Conservation (phyloP, 2,797 vertebrate genomes). For the Dermochelys coriacea region DNA sequence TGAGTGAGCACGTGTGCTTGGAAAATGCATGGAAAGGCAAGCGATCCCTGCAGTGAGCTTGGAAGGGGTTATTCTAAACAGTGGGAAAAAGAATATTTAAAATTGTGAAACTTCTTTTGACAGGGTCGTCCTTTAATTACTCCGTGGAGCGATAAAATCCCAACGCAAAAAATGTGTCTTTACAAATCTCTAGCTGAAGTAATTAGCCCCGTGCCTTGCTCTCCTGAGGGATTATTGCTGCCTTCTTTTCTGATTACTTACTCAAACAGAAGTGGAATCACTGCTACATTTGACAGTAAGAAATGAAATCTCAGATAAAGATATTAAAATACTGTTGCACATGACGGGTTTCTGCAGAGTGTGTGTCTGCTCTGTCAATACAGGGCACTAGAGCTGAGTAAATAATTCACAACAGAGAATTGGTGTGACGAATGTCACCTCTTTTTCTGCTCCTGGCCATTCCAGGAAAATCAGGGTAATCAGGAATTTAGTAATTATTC, state of each 20-base stretch:
- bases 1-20: neutral
- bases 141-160: constrained; percentile 72
- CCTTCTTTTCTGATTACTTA: constrained; percentile 74
- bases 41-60: neutral
- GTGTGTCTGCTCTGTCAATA: constrained; percentile 60
- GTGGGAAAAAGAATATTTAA: constrained; percentile 32
- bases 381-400: constrained; percentile 46
- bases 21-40: neutral
- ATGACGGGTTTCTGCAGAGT: constrained; percentile 27
- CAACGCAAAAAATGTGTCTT: constrained; percentile 70
- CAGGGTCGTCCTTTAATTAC: constrained; percentile 73
- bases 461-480: constrained; percentile 36
- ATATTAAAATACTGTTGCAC: constrained; percentile 75
- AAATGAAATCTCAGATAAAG: constrained; percentile 75
- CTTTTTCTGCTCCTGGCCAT: constrained; percentile 15
- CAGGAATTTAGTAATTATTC: neutral
- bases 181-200: constrained; percentile 74
- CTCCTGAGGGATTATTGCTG: constrained; percentile 75
- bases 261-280: constrained; percentile 75
- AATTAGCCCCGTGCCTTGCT: constrained; percentile 73
- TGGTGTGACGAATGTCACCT: constrained; percentile 54
- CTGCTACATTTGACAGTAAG: constrained; percentile 74
- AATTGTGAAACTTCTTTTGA: constrained; percentile 62
- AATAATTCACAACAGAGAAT: constrained; percentile 60
- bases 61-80: constrained; percentile 33